Percentiles rank a stretch among this genome's conserved stretches.
Evolutionary conservation across 2,797 vertebrate species (phyloP).

Genomic region (Rhinophrynus dorsalis): DNA sequence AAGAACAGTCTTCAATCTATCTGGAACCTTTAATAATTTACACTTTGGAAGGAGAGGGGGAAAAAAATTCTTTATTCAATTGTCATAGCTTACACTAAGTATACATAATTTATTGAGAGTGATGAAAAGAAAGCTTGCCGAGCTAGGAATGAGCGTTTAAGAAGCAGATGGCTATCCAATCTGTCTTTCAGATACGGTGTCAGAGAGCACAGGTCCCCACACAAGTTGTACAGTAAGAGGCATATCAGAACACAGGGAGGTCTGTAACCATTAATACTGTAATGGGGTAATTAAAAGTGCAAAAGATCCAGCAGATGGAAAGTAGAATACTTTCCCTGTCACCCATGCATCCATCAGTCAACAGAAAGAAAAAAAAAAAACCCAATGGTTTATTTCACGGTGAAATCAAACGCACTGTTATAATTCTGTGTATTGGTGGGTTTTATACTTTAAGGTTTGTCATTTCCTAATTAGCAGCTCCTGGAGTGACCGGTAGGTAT

Average conservation of each 20-base stretch:
- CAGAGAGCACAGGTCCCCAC: neutral
- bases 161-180: slow-evolving; percentile 38
- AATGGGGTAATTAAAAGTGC: neutral
- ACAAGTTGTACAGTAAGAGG: neutral
- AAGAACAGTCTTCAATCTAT: neutral
- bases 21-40: slow-evolving; percentile 3
- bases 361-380: too few species aligned
- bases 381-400: too few species aligned
- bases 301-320: slow-evolving; percentile 7
- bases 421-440: too few species aligned
- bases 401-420: too few species aligned
- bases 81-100: slow-evolving; percentile 15
- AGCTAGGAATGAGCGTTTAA: slow-evolving; percentile 2
- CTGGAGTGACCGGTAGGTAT: too few species aligned
- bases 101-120: slow-evolving; percentile 20
- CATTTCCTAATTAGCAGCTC: too few species aligned
- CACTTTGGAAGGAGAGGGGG: neutral
- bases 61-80: neutral
- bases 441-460: too few species aligned
- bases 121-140: neutral
- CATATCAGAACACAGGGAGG: neutral
- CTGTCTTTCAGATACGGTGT: slow-evolving; percentile 32
- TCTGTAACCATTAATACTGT: neutral
- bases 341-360: neutral
- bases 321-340: slow-evolving; percentile 1